A percentile compares a stretch with the other conserved stretches of the same genome.
Conservation (phyloP, 2,797 vertebrate species). For the Mycteria americana region DNA sequence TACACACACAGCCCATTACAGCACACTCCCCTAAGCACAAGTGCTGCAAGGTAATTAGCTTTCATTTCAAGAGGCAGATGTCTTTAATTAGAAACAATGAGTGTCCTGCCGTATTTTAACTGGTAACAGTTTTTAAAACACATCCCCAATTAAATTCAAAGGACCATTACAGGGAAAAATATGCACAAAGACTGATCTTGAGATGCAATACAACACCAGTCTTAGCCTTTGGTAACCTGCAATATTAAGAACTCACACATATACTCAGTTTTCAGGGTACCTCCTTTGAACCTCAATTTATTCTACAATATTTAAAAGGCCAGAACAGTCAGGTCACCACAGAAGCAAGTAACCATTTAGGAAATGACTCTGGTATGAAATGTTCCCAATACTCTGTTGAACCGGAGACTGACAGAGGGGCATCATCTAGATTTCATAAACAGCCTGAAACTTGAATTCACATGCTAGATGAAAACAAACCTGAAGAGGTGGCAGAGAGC, state of each 20-base stretch:
- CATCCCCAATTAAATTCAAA: not conserved
- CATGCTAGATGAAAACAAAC: not conserved
- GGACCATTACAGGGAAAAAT: not conserved
- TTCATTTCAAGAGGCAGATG: not conserved
- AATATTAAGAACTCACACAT: not conserved
- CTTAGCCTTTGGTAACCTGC: not conserved
- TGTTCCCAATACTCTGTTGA: not conserved
- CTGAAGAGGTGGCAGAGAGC: not conserved
- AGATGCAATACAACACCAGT: not conserved
- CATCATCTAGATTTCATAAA: not conserved
- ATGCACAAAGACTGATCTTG: not conserved
- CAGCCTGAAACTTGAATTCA: not conserved
- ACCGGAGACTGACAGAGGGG: not conserved
- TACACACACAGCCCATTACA: not conserved
- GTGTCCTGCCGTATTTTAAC: not conserved
- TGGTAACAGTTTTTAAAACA: not conserved
- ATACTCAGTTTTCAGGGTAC: not conserved
- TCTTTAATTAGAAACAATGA: not conserved
- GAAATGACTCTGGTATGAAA: not conserved
- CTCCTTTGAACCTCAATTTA: not conserved
- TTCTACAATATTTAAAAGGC: not conserved
- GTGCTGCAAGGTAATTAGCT: conserved; percentile 12
- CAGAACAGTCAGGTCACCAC: not conserved
- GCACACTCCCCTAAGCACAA: not conserved
- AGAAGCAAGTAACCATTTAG: not conserved